These are phyloP conservation scores for Nezara viridula DNA, from an alignment of 2,888 invertebrate genomes.

Conservation along the genomic window DNA sequence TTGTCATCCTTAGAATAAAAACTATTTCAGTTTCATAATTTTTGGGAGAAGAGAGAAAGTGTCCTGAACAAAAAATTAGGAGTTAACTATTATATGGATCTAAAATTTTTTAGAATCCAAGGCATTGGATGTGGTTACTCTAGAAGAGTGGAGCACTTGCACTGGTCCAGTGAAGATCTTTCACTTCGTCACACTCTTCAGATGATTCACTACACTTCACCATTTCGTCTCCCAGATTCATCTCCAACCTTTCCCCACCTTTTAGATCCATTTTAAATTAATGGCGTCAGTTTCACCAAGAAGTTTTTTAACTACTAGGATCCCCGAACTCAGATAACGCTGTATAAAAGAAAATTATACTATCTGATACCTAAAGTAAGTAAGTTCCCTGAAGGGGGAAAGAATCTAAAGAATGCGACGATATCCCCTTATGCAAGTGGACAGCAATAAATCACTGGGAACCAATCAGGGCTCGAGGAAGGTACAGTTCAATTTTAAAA, in stretches of 20 bases:
- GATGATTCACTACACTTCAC: background rate
- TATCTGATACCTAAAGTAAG: background rate
- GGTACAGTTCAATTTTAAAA: constrained; percentile 39
- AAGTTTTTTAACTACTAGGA: too few relatives aligned
- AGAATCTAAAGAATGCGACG: background rate
- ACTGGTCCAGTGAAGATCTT: background rate
- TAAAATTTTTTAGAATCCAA: too few relatives aligned
- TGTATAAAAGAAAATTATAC: too few relatives aligned
- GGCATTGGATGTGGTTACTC: background rate
- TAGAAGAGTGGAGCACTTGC: background rate
- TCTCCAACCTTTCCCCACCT: background rate
- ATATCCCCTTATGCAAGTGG: constrained; percentile 19
- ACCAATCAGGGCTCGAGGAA: background rate
- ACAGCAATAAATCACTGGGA: constrained; percentile 14
- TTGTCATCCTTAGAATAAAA: too few relatives aligned
- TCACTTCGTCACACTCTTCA: background rate
- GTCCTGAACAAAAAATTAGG: too few relatives aligned
- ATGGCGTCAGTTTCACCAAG: too few relatives aligned
- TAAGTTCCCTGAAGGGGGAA: background rate
- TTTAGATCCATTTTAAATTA: background rate
- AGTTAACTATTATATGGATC: too few relatives aligned
- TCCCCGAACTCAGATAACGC: too few relatives aligned
- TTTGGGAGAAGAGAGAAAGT: too few relatives aligned
- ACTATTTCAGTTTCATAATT: too few relatives aligned
- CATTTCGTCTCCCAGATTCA: background rate